phyloP scores from a whole-genome alignment of 2,888 invertebrate genomes.

The Empis livida region DNA sequence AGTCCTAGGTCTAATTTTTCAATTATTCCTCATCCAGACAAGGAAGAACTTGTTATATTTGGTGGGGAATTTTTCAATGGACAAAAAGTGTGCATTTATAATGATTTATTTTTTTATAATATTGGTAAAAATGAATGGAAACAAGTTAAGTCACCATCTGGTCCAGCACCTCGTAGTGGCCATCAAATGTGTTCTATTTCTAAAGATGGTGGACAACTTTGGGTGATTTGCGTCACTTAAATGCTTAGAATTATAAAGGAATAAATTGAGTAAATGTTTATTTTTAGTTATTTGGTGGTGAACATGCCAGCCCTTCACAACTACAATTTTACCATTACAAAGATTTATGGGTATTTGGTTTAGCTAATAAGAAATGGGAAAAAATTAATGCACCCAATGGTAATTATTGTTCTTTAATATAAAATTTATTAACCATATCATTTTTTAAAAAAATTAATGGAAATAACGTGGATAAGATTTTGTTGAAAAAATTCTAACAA shows the following conservation, averaged over 20 bases:
- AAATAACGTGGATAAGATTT: too few species aligned
- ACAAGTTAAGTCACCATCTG: slow-evolving; percentile 64
- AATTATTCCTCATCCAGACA: slow-evolving; percentile 69
- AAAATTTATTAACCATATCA: too few species aligned
- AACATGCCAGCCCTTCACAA: slow-evolving; percentile 80
- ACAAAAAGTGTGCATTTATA: slow-evolving; percentile 71
- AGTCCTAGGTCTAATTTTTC: slow-evolving; percentile 68
- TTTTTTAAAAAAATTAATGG: too few species aligned
- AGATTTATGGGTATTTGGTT: slow-evolving; percentile 78
- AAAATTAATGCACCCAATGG: slow-evolving; percentile 59
- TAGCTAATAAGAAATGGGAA: slow-evolving; percentile 69
- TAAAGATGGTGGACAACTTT: slow-evolving; percentile 50
- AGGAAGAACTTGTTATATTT: slow-evolving; percentile 77
- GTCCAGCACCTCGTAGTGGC: slow-evolving; percentile 77
- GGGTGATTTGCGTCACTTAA: slow-evolving; percentile 38
- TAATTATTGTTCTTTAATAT: too few species aligned
- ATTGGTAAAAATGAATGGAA: slow-evolving; percentile 69
- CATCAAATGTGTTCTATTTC: slow-evolving; percentile 74
- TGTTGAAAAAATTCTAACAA: too few species aligned
- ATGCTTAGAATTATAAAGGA: not conserved
- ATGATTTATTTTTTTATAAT: slow-evolving; percentile 74
- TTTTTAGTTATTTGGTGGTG: slow-evolving; percentile 66
- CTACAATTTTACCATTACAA: slow-evolving; percentile 87
- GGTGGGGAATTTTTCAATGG: slow-evolving; percentile 90
- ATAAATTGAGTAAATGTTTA: not conserved